Percentiles rank a stretch among this genome's conserved stretches.
Evolutionary conservation across 2,888 invertebrate genomes (phyloP).

Genomic region (Gari tellinella): DNA sequence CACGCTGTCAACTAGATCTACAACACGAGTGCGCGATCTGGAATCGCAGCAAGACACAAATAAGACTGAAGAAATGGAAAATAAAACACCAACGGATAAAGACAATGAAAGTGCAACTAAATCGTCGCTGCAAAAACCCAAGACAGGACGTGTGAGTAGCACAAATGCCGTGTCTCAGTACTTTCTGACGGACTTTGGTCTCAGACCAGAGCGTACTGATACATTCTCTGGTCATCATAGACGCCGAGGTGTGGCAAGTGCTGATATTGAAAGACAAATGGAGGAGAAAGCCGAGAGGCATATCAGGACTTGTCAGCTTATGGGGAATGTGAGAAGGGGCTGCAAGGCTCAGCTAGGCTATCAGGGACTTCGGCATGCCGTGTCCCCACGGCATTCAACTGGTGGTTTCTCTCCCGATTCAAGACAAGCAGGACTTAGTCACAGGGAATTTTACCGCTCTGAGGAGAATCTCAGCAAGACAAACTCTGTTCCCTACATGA

Average conservation of each 20-base stretch:
- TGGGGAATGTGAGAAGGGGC: conserved; percentile 57
- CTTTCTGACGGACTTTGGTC: conserved; percentile 65
- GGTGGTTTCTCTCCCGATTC: conserved; percentile 1
- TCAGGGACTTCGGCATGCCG: conserved; percentile 52
- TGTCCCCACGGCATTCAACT: conserved; percentile 51
- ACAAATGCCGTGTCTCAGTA: conserved; percentile 38
- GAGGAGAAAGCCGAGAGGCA: conserved; percentile 61
- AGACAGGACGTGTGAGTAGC: conserved; percentile 19
- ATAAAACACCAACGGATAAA: not conserved
- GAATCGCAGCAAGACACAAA: conserved; percentile 1
- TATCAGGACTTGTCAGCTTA: conserved; percentile 61
- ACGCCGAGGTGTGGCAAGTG: conserved; percentile 39
- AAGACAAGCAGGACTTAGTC: not conserved
- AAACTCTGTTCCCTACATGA: conserved; percentile 36
- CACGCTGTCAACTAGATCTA: conserved; percentile 2
- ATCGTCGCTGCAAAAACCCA: too few species aligned
- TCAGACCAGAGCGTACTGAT: conserved; percentile 54
- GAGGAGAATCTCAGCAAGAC: conserved; percentile 25
- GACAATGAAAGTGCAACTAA: not conserved
- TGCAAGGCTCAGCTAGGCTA: conserved; percentile 59
- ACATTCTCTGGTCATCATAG: conserved; percentile 63
- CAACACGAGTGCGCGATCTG: not conserved
- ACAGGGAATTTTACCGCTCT: conserved; percentile 23
- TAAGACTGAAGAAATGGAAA: not conserved
- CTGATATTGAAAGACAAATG: conserved; percentile 52